phyloP scores from a whole-genome alignment of 2,888 invertebrate species.

The Cetonia aurata region DNA sequence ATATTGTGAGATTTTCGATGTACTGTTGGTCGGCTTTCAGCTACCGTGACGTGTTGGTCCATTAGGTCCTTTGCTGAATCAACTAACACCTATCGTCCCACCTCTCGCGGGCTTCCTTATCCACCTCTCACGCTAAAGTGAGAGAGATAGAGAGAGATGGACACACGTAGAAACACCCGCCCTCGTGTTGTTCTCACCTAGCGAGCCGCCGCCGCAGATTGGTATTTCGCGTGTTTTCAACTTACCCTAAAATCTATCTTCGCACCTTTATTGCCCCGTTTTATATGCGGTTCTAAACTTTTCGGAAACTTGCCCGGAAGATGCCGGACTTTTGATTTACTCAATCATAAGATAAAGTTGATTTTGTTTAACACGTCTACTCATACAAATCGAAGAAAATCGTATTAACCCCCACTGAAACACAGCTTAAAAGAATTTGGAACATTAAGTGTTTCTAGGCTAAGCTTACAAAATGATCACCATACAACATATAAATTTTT shows the following conservation, averaged over 20 bases:
- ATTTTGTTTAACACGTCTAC: too few relatives aligned
- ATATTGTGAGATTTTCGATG: conserved; percentile 52
- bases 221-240: conserved; percentile 66
- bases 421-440: too few relatives aligned
- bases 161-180: conserved; percentile 40
- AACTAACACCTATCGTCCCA: conserved; percentile 59
- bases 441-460: too few relatives aligned
- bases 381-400: too few relatives aligned
- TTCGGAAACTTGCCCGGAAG: conserved; percentile 41
- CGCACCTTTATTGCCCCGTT: conserved; percentile 63
- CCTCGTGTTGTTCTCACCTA: conserved; percentile 46
- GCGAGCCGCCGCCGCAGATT: conserved; percentile 63
- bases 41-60: conserved; percentile 59
- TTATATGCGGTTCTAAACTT: conserved; percentile 55
- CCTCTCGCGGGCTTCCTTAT: conserved; percentile 48
- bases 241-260: conserved; percentile 63
- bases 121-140: conserved; percentile 31
- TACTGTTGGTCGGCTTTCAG: conserved; percentile 52
- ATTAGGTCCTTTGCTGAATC: conserved; percentile 63
- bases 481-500: too few relatives aligned
- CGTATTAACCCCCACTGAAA: too few relatives aligned
- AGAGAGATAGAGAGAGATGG: conserved; percentile 11
- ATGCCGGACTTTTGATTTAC: conserved; percentile 13
- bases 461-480: too few relatives aligned
- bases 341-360: background rate